Evolutionary conservation across 2,888 invertebrate genomes (phyloP).

Genomic region (Pyrrhia umbra): DNA sequence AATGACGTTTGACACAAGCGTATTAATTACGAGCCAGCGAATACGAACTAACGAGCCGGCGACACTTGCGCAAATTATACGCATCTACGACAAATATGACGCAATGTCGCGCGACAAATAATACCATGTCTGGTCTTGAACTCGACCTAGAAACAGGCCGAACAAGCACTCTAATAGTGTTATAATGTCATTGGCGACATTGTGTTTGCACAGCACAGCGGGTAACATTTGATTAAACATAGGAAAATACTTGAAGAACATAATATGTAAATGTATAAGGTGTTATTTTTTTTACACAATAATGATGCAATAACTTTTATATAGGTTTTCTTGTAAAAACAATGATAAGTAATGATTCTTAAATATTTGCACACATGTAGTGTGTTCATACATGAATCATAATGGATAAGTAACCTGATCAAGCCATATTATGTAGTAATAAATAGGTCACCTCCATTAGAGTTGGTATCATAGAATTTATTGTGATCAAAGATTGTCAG

Average conservation of each 20-base stretch:
- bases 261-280: not conserved
- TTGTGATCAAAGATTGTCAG: slow-evolving; percentile 15
- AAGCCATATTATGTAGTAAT: not conserved
- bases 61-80: slow-evolving; percentile 74
- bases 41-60: slow-evolving; percentile 70
- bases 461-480: not conserved
- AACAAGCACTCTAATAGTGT: slow-evolving; percentile 48
- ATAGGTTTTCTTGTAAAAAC: slow-evolving; percentile 1
- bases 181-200: slow-evolving; percentile 36
- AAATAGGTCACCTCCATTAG: slow-evolving; percentile 1
- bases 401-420: not conserved
- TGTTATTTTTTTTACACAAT: not conserved
- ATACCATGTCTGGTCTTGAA: slow-evolving; percentile 42
- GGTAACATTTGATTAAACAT: slow-evolving; percentile 42
- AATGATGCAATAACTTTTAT: slow-evolving; percentile 15
- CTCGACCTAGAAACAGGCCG: slow-evolving; percentile 61
- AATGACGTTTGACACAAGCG: slow-evolving; percentile 65
- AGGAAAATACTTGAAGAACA: not conserved
- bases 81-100: slow-evolving; percentile 28
- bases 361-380: not conserved
- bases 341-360: slow-evolving; percentile 1
- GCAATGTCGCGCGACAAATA: slow-evolving; percentile 31
- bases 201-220: slow-evolving; percentile 41
- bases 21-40: slow-evolving; percentile 73
- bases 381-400: not conserved